Evolutionary conservation across 2,888 invertebrate genomes (phyloP).

Genomic region (Aphodius granarius): DNA sequence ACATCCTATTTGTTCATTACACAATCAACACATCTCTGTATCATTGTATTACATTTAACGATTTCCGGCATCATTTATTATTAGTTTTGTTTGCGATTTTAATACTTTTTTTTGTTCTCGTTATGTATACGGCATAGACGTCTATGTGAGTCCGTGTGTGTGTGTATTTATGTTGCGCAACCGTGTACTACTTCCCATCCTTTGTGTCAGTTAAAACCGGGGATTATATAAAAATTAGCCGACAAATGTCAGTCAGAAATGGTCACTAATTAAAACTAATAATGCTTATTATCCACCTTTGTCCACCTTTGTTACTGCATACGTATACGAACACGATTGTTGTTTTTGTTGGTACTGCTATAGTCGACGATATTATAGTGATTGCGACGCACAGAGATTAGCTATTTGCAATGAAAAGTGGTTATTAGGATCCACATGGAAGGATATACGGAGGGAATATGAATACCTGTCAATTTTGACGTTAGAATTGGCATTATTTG

Average conservation of each 20-base stretch:
- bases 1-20: constrained; percentile 9
- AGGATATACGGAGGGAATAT: not conserved
- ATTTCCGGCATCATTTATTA: constrained; percentile 12
- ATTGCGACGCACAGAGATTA: not conserved
- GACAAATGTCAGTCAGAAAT: constrained; percentile 27
- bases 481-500: not conserved
- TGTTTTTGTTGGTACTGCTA: not conserved
- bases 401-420: not conserved
- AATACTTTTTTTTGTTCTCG: constrained; percentile 6
- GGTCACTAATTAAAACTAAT: constrained; percentile 28
- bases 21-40: constrained; percentile 14
- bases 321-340: not conserved
- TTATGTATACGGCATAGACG: not conserved
- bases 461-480: not conserved
- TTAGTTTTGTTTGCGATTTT: constrained; percentile 12
- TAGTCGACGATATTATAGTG: not conserved
- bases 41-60: constrained; percentile 4
- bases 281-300: constrained; percentile 26
- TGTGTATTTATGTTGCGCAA: constrained; percentile 34
- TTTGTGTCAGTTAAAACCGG: constrained; percentile 33
- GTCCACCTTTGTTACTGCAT: not conserved
- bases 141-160: constrained; percentile 5
- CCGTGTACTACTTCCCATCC: constrained; percentile 37
- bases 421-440: not conserved
- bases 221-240: constrained; percentile 29